phyloP scores from a whole-genome alignment of 1,140 invertebrate species.

The Holcopasites calliopsidis region DNA sequence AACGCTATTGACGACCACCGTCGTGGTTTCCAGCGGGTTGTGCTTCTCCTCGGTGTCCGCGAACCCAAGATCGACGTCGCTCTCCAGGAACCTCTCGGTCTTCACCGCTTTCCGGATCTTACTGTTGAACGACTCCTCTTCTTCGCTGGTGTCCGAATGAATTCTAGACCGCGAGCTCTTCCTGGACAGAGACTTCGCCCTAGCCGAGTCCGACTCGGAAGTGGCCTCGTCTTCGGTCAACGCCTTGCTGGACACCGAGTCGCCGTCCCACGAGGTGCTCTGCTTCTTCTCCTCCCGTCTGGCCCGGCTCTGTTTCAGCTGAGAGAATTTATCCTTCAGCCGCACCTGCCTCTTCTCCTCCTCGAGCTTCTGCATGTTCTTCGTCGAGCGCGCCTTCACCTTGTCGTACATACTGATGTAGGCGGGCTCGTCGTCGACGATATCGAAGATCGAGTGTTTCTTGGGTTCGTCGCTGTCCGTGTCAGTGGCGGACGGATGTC shows the following conservation, averaged over 20 bases:
- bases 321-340: constrained; percentile 93
- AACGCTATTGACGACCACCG: constrained; percentile 68
- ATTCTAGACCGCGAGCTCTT: constrained; percentile 81
- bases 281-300: constrained; percentile 92
- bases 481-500: constrained; percentile 77
- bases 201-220: constrained; percentile 77
- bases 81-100: constrained; percentile 79
- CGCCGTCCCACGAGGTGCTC: constrained; percentile 92
- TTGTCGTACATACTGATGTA: constrained; percentile 99
- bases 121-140: constrained; percentile 78
- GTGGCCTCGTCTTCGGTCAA: constrained; percentile 77
- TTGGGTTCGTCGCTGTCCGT: constrained; percentile 89
- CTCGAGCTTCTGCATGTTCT: constrained; percentile 94
- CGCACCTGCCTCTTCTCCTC: constrained; percentile 89
- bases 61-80: constrained; percentile 80
- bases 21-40: constrained; percentile 66
- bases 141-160: constrained; percentile 83
- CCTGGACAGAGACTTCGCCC: constrained; percentile 76
- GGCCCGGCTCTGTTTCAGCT: constrained; percentile 91
- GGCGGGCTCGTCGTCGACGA: constrained; percentile 92
- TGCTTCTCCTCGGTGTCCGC: constrained; percentile 80
- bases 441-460: constrained; percentile 95
- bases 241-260: constrained; percentile 84
- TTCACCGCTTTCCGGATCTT: constrained; percentile 75
- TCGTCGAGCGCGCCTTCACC: constrained; percentile 96